Percentiles rank a stretch among this genome's conserved stretches.
phyloP scores from a whole-genome alignment of 2,888 invertebrate species.

The Leptinotarsa peninsularis region DNA sequence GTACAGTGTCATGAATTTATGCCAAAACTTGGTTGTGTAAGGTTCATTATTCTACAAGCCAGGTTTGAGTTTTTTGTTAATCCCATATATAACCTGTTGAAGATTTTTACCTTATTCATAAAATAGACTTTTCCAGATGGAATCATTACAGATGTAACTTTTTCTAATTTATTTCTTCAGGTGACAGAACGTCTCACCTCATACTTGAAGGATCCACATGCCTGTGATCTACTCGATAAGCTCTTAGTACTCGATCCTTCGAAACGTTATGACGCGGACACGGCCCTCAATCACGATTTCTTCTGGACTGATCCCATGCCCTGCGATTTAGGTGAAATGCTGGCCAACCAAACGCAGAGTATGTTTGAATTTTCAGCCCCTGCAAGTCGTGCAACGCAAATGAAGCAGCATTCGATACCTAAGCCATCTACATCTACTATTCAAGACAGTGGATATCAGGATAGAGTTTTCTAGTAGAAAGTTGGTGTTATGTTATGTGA shows the following conservation, averaged over 20 bases:
- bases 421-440: constrained; percentile 66
- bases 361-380: constrained; percentile 95
- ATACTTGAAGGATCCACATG: constrained; percentile 91
- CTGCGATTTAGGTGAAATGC: constrained; percentile 89
- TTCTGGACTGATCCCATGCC: constrained; percentile 99
- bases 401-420: constrained; percentile 74
- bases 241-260: constrained; percentile 91
- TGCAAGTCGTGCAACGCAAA: constrained; percentile 77
- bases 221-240: constrained; percentile 93
- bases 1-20: too few species aligned
- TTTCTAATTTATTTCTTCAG: constrained; percentile 55
- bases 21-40: too few species aligned
- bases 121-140: too few species aligned
- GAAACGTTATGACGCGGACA: constrained; percentile 89
- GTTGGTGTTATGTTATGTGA: not conserved
- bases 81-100: too few species aligned
- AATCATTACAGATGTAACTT: constrained; percentile 66
- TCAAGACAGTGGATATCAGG: constrained; percentile 87
- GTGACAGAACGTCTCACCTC: constrained; percentile 86
- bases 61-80: too few species aligned
- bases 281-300: constrained; percentile 96
- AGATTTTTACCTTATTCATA: too few species aligned
- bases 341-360: constrained; percentile 89
- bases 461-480: constrained; percentile 79
- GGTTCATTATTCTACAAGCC: too few species aligned